These are phyloP conservation scores for Drosophila murphyi DNA, from an alignment of 1,140 invertebrate genomes.

Conservation along the genomic window DNA sequence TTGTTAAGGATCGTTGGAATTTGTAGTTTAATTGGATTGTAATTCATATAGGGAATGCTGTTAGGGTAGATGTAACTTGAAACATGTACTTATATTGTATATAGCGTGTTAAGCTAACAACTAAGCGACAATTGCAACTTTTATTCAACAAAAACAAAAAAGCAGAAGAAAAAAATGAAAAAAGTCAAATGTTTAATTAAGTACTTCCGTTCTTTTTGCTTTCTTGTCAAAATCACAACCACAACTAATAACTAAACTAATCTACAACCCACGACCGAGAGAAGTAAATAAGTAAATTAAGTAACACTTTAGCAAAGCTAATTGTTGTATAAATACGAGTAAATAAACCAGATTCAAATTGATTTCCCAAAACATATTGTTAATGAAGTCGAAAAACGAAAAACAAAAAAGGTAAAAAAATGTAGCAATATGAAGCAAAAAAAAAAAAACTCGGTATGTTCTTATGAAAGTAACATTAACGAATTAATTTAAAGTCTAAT, in stretches of 20 bases:
- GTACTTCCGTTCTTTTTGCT: slow-evolving; percentile 16
- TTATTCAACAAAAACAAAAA: slow-evolving; percentile 16
- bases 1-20: slow-evolving; percentile 81
- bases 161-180: not conserved
- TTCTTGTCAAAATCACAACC: slow-evolving; percentile 5
- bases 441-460: slow-evolving; percentile 78
- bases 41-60: slow-evolving; percentile 76
- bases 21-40: slow-evolving; percentile 76
- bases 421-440: slow-evolving; percentile 75
- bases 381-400: slow-evolving; percentile 48
- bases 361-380: slow-evolving; percentile 64
- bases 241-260: slow-evolving; percentile 7
- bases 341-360: slow-evolving; percentile 61
- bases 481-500: slow-evolving; percentile 82
- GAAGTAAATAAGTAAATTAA: slow-evolving; percentile 56
- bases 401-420: slow-evolving; percentile 40
- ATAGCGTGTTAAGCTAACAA: slow-evolving; percentile 66
- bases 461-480: slow-evolving; percentile 83
- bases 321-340: slow-evolving; percentile 72
- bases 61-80: slow-evolving; percentile 72
- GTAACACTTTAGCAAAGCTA: slow-evolving; percentile 78
- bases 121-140: slow-evolving; percentile 42
- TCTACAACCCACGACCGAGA: slow-evolving; percentile 38
- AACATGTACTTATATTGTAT: slow-evolving; percentile 70
- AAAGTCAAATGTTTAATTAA: slow-evolving; percentile 16